Evolutionary conservation across 2,113 vertebrate species (phyloP), one percentile per base, ranked within the genome.

Genomic region (Tichodroma muraria): DNA sequence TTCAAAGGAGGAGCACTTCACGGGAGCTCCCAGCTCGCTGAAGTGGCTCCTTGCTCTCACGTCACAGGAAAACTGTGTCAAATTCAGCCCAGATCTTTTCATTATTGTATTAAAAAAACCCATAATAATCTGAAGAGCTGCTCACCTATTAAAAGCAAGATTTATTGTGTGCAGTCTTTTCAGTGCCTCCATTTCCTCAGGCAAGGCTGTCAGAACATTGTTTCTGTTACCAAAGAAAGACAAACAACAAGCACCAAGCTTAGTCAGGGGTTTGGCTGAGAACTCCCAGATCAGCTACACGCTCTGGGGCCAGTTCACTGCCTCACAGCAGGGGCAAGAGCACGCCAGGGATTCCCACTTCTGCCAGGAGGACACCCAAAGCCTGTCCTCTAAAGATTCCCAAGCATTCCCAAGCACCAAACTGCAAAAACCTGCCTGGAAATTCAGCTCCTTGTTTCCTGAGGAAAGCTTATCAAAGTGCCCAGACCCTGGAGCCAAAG

Each of bases 101-200:
- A 28, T 52, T 37, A 24, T 8, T 65, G 12, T 14, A 66, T 27
- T 11, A 4, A 4, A 33, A 50, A 56, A 50, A 56, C n/a, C n/a
- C n/a, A n/a, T n/a, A 50, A 37, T 37, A 54, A 18, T 3, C 10
- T 27, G 3, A 42, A 15, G 7, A 35, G 44, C 11, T 59, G 61
- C 98, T 98, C 90, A 99, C 99, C 98, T 99, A 96, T 99, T 99
- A 94, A 97, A 99, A 38, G 97, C 98, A 53, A 99, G 98, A 77
- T 98, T 98, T 65, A 99, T 97, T 30, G 96, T 97, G 80, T 98
- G 98, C 30, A 99, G 97, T 71, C 95, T 98, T 42, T 88, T 92
- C 76, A 99, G 89, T 11, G 97, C 98, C 95, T 98, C 97, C 97
- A 99, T 96, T 66, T 99, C 99, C 88, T 97, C 94, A 14, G 99